These are phyloP conservation scores for Tachuris rubrigastra DNA, from an alignment of 2,113 vertebrate genomes.

Conservation along the genomic window DNA sequence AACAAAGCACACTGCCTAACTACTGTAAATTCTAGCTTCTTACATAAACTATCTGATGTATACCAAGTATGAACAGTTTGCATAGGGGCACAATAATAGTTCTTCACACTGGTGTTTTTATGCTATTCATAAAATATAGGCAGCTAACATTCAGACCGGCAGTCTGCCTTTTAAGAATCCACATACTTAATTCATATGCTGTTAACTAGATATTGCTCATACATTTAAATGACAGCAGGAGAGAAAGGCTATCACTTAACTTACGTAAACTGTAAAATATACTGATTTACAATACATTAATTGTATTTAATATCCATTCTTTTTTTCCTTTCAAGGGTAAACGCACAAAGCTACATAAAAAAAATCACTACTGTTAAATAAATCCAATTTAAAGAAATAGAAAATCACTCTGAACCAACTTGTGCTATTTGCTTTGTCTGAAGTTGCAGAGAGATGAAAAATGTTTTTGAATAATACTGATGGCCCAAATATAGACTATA, in stretches of 20 bases:
- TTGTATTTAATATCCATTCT: not conserved
- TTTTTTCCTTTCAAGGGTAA: not conserved
- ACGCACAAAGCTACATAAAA: not conserved
- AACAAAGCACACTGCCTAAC: not conserved
- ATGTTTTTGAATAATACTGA: not conserved
- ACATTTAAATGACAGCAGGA: conserved; percentile 7
- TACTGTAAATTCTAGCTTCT: not conserved
- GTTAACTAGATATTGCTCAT: not conserved
- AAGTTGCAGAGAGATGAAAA: not conserved
- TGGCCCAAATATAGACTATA: not conserved
- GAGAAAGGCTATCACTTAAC: not conserved
- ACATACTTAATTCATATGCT: not conserved
- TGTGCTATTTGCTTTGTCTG: not conserved
- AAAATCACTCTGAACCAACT: not conserved
- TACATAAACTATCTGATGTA: not conserved
- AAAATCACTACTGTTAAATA: not conserved
- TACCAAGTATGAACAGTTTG: not conserved
- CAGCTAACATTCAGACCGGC: not conserved
- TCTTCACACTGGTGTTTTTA: not conserved
- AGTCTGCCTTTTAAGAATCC: not conserved
- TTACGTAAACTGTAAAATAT: not conserved
- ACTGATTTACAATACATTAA: not conserved
- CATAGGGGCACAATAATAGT: conserved; percentile 21
- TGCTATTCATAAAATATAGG: not conserved
- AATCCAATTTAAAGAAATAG: not conserved